Conservation (phyloP, 92 coral and sea anemone species). For the Bergia puertoricense region DNA sequence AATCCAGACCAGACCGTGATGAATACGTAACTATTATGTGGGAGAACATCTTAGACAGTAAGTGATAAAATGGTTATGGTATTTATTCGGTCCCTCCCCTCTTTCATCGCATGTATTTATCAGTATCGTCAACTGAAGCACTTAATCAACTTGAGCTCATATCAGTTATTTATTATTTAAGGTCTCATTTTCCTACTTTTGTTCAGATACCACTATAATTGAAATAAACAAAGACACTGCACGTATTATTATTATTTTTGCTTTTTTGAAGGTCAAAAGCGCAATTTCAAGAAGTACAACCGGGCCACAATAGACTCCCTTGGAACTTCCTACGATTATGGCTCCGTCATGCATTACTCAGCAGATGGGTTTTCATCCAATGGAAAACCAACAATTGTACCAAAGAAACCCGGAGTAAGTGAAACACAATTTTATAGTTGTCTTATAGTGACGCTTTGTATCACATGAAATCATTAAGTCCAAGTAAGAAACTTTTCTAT, state of each 20-base stretch:
- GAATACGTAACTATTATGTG: neutral
- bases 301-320: slow-evolving; percentile 18
- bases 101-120: too few relatives aligned
- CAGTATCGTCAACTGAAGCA: too few relatives aligned
- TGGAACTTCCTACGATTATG: slow-evolving; percentile 13
- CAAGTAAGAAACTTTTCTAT: too few relatives aligned
- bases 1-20: slow-evolving; percentile 13
- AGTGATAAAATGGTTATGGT: neutral
- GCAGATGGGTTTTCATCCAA: neutral
- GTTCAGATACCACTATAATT: too few relatives aligned
- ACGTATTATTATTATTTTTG: too few relatives aligned
- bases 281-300: slow-evolving; percentile 22
- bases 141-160: too few relatives aligned
- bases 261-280: neutral
- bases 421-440: too few relatives aligned
- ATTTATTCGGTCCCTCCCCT: too few relatives aligned
- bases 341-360: neutral
- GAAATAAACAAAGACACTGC: too few relatives aligned
- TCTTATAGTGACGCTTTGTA: too few relatives aligned
- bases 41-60: slow-evolving; percentile 1
- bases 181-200: neutral
- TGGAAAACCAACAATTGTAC: neutral
- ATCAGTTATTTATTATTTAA: too few relatives aligned
- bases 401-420: neutral
- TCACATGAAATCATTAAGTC: too few relatives aligned